phyloP scores from a whole-genome alignment of 2,113 vertebrate species.

The Lutjanus erythropterus region DNA sequence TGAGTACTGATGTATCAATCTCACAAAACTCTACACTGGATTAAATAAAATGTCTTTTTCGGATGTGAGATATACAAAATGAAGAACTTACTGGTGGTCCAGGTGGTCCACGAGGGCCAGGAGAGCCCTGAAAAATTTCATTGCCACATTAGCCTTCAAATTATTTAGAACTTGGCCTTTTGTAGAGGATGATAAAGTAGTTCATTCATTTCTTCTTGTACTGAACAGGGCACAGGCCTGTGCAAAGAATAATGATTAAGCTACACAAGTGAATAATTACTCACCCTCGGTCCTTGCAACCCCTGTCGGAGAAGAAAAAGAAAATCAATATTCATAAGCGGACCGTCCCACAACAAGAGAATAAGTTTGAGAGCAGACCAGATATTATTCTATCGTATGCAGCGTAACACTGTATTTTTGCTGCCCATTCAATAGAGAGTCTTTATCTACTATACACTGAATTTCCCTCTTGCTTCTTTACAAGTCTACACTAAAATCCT shows the following conservation, averaged over 20 bases:
- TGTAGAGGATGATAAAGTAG: constrained; percentile 21
- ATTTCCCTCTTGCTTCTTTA: constrained; percentile 20
- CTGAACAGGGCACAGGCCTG: neutral
- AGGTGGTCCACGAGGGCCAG: constrained; percentile 91
- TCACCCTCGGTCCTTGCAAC: constrained; percentile 92
- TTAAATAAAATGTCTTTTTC: neutral
- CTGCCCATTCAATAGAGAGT: constrained; percentile 10
- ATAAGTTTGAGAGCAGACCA: neutral
- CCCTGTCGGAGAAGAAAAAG: constrained; percentile 84
- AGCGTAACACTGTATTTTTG: constrained; percentile 14
- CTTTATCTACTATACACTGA: constrained; percentile 30
- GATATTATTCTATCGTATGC: constrained; percentile 9
- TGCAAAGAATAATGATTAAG: constrained; percentile 27
- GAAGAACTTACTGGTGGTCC: constrained; percentile 92
- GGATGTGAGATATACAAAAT: neutral
- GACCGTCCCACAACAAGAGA: constrained; percentile 22
- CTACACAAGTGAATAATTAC: constrained; percentile 71
- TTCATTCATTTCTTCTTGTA: neutral
- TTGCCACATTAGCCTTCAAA: constrained; percentile 16
- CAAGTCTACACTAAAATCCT: constrained; percentile 31
- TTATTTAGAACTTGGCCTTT: constrained; percentile 31
- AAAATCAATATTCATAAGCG: constrained; percentile 51
- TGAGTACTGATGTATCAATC: no score
- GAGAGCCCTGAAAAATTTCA: constrained; percentile 85
- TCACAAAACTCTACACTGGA: no score